Evolutionary conservation across 92 coral and sea anemone species (phyloP).

Genomic region (Heliopora coerulea): DNA sequence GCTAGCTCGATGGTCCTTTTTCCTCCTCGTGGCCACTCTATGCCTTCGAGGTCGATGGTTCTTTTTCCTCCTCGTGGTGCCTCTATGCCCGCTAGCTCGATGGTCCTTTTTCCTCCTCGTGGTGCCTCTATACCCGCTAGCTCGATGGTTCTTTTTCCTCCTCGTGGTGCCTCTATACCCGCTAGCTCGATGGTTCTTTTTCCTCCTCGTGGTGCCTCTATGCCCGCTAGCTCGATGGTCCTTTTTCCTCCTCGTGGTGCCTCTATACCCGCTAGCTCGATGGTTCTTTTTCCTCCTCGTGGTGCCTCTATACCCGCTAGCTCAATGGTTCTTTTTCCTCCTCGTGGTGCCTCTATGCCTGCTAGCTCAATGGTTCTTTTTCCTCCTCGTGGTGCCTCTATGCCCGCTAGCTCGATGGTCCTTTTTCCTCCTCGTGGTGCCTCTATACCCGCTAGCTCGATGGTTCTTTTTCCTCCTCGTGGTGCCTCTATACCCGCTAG

Average conservation of each 20-base stretch:
- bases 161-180: constrained; percentile 12
- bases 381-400: constrained; percentile 25
- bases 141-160: background rate
- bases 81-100: background rate
- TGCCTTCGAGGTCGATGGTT: background rate
- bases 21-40: no score
- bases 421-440: constrained; percentile 31
- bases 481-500: constrained; percentile 20
- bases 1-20: no score
- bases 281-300: constrained; percentile 18
- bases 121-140: background rate
- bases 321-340: constrained; percentile 18
- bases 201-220: constrained; percentile 11
- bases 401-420: constrained; percentile 24
- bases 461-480: constrained; percentile 20
- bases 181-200: constrained; percentile 6
- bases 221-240: constrained; percentile 9
- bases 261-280: constrained; percentile 16
- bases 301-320: constrained; percentile 18
- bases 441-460: constrained; percentile 10
- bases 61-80: constrained; percentile 20
- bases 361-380: constrained; percentile 25
- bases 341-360: constrained; percentile 24
- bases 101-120: background rate
- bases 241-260: constrained; percentile 19